phyloP scores from a whole-genome alignment of 2,888 invertebrate species.

The Meteorus colon region DNA sequence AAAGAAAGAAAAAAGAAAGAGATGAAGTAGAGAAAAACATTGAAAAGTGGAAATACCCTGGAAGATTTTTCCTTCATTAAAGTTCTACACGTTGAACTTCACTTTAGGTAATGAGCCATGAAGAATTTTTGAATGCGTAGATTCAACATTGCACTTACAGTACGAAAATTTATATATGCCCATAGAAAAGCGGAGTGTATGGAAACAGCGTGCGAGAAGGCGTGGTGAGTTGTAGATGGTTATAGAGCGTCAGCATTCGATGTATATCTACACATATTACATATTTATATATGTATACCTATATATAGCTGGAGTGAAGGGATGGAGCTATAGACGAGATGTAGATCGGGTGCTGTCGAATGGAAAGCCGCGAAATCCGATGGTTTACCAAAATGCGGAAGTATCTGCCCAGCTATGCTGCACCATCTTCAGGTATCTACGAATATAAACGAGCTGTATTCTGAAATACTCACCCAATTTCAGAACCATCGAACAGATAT shows the following conservation, averaged over 20 bases:
- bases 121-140: background rate
- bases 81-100: background rate
- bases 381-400: conserved; percentile 39
- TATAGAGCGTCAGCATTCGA: background rate
- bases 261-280: background rate
- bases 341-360: conserved; percentile 35
- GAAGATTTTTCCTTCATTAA: background rate
- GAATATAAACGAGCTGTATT: no score
- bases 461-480: no score
- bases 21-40: background rate
- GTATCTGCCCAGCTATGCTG: conserved; percentile 16
- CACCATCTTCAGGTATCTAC: background rate
- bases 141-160: background rate
- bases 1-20: background rate
- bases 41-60: background rate
- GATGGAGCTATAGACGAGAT: conserved; percentile 6
- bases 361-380: conserved; percentile 42
- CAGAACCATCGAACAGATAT: no score
- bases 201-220: conserved; percentile 8
- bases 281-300: background rate
- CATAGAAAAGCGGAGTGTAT: background rate
- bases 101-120: background rate
- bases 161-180: background rate
- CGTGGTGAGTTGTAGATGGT: conserved; percentile 20
- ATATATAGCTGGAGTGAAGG: conserved; percentile 1